A percentile compares a stretch with the other conserved stretches of the same genome.
Conservation (phyloP, 2,888 invertebrate genomes). For the Ornithoptera alexandrae region DNA sequence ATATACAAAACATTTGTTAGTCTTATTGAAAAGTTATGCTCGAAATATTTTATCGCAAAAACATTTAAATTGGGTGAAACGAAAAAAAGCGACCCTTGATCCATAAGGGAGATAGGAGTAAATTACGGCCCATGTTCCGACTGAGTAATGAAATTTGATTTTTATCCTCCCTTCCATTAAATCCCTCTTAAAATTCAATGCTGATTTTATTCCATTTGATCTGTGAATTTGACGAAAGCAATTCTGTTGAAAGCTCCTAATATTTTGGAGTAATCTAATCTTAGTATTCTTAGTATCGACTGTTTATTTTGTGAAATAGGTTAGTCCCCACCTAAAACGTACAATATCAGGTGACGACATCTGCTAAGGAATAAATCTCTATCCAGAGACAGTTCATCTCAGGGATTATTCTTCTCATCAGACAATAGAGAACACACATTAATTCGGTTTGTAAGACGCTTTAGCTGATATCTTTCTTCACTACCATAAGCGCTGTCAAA, state of each 20-base stretch:
- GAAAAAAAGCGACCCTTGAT: not conserved
- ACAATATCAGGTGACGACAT: no score
- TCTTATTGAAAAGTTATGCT: not conserved
- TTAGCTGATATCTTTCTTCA: no score
- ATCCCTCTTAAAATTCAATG: not conserved
- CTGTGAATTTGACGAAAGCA: not conserved
- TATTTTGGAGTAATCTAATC: not conserved
- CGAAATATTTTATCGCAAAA: not conserved
- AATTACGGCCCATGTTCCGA: not conserved
- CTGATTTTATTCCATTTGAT: slow-evolving; percentile 3
- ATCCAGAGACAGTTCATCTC: no score
- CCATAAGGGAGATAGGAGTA: not conserved
- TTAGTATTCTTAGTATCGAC: no score
- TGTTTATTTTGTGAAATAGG: no score
- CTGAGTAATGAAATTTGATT: slow-evolving; percentile 3
- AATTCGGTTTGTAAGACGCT: no score
- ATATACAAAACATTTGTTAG: no score
- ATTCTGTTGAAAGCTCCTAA: not conserved
- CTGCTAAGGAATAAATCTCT: no score
- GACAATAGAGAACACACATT: no score
- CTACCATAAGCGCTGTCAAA: no score
- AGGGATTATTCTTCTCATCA: no score
- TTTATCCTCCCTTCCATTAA: slow-evolving; percentile 1
- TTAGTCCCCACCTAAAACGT: no score
- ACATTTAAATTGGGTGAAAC: not conserved